Conservation (phyloP, 2,113 vertebrate genomes). For the Ammodytes dubius region DNA sequence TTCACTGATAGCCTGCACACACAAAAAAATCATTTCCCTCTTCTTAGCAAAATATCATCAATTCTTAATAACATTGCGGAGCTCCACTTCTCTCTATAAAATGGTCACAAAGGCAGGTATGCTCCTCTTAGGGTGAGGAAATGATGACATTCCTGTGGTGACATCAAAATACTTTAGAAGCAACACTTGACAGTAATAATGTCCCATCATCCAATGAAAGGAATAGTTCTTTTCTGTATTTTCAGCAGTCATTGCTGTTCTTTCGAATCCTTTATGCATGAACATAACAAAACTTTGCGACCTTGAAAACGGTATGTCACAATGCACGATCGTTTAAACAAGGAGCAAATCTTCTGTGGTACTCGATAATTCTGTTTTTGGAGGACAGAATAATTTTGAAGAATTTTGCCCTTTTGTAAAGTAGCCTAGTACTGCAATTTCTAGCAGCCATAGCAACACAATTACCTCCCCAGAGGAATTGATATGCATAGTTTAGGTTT, state of each 20-base stretch:
- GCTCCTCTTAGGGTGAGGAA: constrained; percentile 40
- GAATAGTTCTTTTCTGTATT: constrained; percentile 28
- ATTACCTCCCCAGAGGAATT: not conserved
- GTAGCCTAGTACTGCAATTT: not conserved
- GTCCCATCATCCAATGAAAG: constrained; percentile 59
- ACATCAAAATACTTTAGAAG: constrained; percentile 53
- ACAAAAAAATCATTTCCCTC: constrained; percentile 65
- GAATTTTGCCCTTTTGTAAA: not conserved
- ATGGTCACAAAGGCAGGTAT: constrained; percentile 58
- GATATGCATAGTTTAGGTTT: not conserved
- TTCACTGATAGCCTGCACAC: constrained; percentile 63
- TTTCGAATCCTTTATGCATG: constrained; percentile 1
- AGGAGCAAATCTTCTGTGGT: not conserved
- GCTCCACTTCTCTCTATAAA: constrained; percentile 63
- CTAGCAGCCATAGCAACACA: not conserved
- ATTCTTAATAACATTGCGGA: constrained; percentile 66
- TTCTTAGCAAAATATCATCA: constrained; percentile 72
- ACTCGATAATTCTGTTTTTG: not conserved
- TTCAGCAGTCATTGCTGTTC: constrained; percentile 19
- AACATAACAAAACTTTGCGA: constrained; percentile 25
- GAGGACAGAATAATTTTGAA: not conserved
- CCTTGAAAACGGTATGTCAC: constrained; percentile 48
- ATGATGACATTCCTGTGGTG: constrained; percentile 67
- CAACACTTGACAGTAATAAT: constrained; percentile 63
- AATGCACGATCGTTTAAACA: constrained; percentile 13